Conservation (phyloP, 2,113 vertebrate genomes). For the Ariopsis seemanni region DNA sequence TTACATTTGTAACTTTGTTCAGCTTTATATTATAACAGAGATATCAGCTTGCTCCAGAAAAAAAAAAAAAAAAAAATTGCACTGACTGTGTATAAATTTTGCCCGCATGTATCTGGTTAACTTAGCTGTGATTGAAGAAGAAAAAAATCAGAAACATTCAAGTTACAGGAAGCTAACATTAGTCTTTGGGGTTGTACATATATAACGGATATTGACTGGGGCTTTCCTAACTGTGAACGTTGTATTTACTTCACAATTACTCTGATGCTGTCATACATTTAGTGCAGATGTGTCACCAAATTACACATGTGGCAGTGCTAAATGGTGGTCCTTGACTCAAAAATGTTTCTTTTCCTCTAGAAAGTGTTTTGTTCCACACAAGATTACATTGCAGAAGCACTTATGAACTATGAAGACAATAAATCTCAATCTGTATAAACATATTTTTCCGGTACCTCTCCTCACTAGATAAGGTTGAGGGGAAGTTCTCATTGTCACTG, state of each 20-base stretch:
- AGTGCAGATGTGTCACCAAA: background rate
- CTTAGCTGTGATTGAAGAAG: background rate
- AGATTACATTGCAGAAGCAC: background rate
- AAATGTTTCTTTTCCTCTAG: background rate
- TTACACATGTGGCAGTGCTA: background rate
- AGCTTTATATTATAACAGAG: background rate
- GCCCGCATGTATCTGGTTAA: too few species aligned
- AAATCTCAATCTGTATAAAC: conserved; percentile 25
- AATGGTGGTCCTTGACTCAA: background rate
- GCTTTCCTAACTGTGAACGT: background rate
- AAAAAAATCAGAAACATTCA: background rate
- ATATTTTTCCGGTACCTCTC: conserved; percentile 51
- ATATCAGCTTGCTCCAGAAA: background rate
- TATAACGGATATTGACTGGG: too few species aligned
- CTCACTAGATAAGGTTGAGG: conserved; percentile 47
- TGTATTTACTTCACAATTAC: background rate
- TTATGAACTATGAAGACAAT: conserved; percentile 8
- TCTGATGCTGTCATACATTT: background rate
- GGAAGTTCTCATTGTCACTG: conserved; percentile 45
- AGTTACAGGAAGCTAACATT: background rate
- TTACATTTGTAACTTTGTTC: background rate
- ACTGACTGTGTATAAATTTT: background rate
- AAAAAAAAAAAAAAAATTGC: background rate
- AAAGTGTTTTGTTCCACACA: background rate
- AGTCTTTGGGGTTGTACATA: background rate